These are phyloP conservation scores for Odontamblyopus rebecca DNA, from an alignment of 2,797 vertebrate species.

Conservation along the genomic window DNA sequence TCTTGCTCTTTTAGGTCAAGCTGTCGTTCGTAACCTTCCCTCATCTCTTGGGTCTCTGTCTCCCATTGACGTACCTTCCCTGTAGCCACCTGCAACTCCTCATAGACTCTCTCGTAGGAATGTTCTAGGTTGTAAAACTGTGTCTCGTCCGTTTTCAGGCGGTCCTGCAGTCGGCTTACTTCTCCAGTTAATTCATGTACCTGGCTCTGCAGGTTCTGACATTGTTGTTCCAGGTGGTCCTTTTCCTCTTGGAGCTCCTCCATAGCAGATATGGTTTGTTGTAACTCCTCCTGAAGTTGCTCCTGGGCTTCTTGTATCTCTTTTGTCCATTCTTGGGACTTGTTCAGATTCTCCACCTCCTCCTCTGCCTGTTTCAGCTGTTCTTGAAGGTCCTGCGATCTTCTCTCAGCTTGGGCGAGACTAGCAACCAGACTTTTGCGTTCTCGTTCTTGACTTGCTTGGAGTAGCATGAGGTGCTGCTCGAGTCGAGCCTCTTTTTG, in stretches of 20 bases:
- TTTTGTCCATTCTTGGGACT: conserved; percentile 65
- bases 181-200: conserved; percentile 79
- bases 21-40: conserved; percentile 80
- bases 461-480: conserved; percentile 84
- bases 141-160: conserved; percentile 81
- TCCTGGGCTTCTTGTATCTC: conserved; percentile 79
- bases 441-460: conserved; percentile 89
- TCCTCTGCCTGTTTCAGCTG: conserved; percentile 79
- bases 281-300: conserved; percentile 85
- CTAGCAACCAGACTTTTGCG: conserved; percentile 81
- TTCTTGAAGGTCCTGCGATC: conserved; percentile 82
- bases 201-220: conserved; percentile 85
- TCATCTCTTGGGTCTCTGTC: conserved; percentile 64
- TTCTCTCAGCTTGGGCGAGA: conserved; percentile 84
- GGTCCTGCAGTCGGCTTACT: conserved; percentile 76
- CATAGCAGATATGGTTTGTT: conserved; percentile 76
- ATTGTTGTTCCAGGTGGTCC: conserved; percentile 77
- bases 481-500: conserved; percentile 87
- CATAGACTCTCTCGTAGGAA: conserved; percentile 76
- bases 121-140: conserved; percentile 85
- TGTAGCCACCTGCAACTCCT: conserved; percentile 78
- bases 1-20: conserved; percentile 86
- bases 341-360: conserved; percentile 79
- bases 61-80: conserved; percentile 63
- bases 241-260: conserved; percentile 80